A percentile compares a stretch with the other conserved stretches of the same genome.
phyloP scores from a whole-genome alignment of 2,797 vertebrate genomes.

The Ptychadena robeensis region DNA sequence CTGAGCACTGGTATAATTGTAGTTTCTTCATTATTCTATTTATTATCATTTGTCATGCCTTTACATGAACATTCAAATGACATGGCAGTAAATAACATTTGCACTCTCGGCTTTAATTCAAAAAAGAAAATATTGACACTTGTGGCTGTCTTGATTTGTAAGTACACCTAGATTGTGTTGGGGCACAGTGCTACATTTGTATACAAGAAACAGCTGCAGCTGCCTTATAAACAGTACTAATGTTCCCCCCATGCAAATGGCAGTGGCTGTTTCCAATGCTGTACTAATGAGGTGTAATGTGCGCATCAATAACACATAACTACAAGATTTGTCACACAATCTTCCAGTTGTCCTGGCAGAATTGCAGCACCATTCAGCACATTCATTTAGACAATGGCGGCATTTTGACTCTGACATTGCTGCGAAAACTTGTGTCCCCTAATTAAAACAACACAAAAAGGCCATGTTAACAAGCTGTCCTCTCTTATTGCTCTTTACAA shows the following conservation, averaged over 20 bases:
- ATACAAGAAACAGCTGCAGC: conserved; percentile 30
- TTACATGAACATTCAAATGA: not conserved
- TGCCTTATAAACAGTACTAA: conserved; percentile 18
- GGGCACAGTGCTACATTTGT: conserved; percentile 27
- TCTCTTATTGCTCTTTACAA: not conserved
- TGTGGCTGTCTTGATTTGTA: not conserved
- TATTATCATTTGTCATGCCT: not conserved
- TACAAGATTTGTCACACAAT: conserved; percentile 5
- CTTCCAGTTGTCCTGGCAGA: conserved; percentile 26
- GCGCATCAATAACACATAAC: conserved; percentile 28
- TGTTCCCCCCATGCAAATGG: conserved; percentile 32
- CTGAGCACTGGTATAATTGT: too few species aligned
- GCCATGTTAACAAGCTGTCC: not conserved
- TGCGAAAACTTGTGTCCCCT: not conserved
- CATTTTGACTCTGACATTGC: conserved; percentile 6
- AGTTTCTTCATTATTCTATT: not conserved
- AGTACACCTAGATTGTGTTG: conserved; percentile 7
- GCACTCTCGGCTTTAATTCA: conserved; percentile 3
- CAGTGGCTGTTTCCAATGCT: conserved; percentile 18
- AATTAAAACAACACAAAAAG: conserved; percentile 7
- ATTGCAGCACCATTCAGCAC: conserved; percentile 24
- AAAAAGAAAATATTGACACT: conserved; percentile 14
- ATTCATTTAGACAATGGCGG: conserved; percentile 27
- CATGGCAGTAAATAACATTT: not conserved
- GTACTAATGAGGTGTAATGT: conserved; percentile 36